Evolutionary conservation across 2,113 vertebrate genomes (phyloP).

Genomic region (Callospermophilus lateralis): DNA sequence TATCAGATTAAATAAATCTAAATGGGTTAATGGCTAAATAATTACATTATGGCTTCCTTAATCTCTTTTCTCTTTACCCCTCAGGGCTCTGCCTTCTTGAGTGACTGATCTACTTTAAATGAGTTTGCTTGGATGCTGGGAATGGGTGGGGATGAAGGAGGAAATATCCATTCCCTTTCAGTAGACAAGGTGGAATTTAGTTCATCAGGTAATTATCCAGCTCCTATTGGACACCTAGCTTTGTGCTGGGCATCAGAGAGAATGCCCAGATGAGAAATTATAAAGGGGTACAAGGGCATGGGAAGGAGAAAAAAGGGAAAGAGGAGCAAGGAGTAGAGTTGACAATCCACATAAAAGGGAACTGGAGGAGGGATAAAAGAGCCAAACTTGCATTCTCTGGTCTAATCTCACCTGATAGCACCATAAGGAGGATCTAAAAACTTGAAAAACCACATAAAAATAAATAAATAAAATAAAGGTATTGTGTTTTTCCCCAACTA

Average conservation of each 20-base stretch:
- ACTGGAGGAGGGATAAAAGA: constrained; percentile 2
- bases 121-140: constrained; percentile 17
- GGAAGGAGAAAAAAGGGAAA: constrained; percentile 5
- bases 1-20: constrained; percentile 70
- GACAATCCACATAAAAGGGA: neutral
- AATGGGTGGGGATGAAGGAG: neutral
- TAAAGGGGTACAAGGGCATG: neutral
- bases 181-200: constrained; percentile 23
- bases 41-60: constrained; percentile 67
- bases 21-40: constrained; percentile 67
- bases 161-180: constrained; percentile 29
- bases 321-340: constrained; percentile 30
- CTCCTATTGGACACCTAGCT: neutral
- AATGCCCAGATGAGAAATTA: neutral
- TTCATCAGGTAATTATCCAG: constrained; percentile 59
- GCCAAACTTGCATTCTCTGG: neutral
- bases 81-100: constrained; percentile 46
- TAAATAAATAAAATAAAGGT: too few species aligned
- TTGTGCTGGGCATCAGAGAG: neutral
- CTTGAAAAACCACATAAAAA: neutral
- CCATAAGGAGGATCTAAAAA: neutral
- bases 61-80: constrained; percentile 56
- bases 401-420: neutral
- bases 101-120: constrained; percentile 50
- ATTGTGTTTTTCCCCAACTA: too few species aligned